A percentile compares a stretch with the other conserved stretches of the same genome.
phyloP scores from a whole-genome alignment of 2,797 vertebrate species.

The Acanthopagrus latus region DNA sequence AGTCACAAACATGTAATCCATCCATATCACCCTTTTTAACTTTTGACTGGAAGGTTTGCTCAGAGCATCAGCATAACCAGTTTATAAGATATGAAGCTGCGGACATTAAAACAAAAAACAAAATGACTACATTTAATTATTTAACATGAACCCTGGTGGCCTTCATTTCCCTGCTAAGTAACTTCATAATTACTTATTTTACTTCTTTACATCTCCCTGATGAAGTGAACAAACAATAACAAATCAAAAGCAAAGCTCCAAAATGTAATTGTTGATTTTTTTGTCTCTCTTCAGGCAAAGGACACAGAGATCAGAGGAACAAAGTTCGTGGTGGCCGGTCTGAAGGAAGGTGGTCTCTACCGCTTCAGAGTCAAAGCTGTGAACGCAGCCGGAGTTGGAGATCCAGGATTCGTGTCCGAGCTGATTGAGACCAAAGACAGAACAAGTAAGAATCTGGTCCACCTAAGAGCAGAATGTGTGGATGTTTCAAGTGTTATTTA shows the following conservation, averaged over 20 bases:
- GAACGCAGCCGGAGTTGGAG: slow-evolving; percentile 93
- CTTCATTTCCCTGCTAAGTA: background rate
- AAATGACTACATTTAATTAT: background rate
- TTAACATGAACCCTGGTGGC: background rate
- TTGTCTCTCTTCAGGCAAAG: slow-evolving; percentile 88
- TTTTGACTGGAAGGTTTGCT: background rate
- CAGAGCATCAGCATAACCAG: background rate
- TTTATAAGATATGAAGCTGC: background rate
- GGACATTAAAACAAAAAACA: background rate
- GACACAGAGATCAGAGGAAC: slow-evolving; percentile 98
- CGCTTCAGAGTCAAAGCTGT: slow-evolving; percentile 96
- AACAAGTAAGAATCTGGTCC: slow-evolving; percentile 88
- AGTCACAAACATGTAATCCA: background rate
- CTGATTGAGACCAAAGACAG: slow-evolving; percentile 96
- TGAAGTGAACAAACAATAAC: background rate
- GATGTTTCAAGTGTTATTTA: background rate
- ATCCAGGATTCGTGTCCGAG: slow-evolving; percentile 94
- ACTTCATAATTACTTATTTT: background rate
- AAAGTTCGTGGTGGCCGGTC: slow-evolving; percentile 92
- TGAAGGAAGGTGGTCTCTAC: slow-evolving; percentile 96
- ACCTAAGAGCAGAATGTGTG: background rate
- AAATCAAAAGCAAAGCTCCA: background rate
- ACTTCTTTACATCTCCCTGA: background rate
- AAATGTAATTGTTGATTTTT: background rate
- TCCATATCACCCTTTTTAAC: background rate